Base-by-base conservation (phyloP, 2,797 vertebrate species). In the Alca torda region DNA sequence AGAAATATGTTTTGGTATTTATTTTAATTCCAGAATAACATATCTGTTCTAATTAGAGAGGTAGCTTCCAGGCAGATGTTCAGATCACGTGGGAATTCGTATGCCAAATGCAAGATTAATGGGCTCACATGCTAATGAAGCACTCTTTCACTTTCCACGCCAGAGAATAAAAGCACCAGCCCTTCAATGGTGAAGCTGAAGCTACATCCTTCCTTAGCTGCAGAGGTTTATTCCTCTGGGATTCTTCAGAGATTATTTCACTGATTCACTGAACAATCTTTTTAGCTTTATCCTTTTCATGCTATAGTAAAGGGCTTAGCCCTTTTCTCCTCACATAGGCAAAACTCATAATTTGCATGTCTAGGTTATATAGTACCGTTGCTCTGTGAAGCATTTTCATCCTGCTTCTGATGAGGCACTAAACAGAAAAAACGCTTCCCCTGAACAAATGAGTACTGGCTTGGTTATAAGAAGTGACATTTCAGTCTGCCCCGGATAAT, bases 1-100 rank as follows among this genome's bases (percentile, higher is more conserved):
- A 91, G 83, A 92, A 96, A 92, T 81, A 50, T 74, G 37, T 88
- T 96, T 92, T 95, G 91, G 57, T 96, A 94, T 95, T 97, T 95
- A 81, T 96, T 97, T 96, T 96, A 94, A 93, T 92, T 95, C 80
- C 81, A 65, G 70, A 85, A 54, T 75, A 95, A 95, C 72, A n/a
- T 92, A 87, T 90, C 86, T 92, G 48, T 87, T 85, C 80, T 92
- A 96, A 93, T 84, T 92, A 96, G 81, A 96, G 89, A 88, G 41
- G 60, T 82, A 90, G 70, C 88, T 95, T 91, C 72, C 67, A 95
- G 95, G 90, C 91, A 96, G 96, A 95, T 93, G 80, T 95, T 96
- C 84, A 76, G 75, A 87, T 94, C 95, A 95, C 1, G 0, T 73
- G 94, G 91, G 86, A 92, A 75, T 95, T 94, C 24, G 13, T 75